A percentile compares a stretch with the other conserved stretches of the same genome.
These are phyloP conservation scores for Cheilosia variabilis DNA, from an alignment of 2,888 invertebrate genomes.

Conservation along the genomic window DNA sequence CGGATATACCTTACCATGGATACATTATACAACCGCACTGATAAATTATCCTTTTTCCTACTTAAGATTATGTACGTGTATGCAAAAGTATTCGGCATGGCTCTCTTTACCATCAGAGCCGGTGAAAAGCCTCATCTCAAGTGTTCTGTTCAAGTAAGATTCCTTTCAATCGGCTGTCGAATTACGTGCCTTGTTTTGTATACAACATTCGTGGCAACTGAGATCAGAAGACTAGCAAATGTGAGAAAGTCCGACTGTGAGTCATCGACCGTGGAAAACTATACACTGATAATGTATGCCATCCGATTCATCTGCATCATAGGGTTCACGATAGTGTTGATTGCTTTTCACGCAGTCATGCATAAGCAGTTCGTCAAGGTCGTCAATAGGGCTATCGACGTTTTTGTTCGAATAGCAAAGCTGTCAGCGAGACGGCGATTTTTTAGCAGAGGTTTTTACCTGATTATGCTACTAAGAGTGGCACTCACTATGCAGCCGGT, in stretches of 20 bases:
- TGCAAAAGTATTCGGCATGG: not conserved
- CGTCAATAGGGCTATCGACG: not conserved
- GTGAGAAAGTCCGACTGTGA: too few relatives aligned
- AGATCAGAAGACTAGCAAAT: not conserved
- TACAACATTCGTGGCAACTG: not conserved
- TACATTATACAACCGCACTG: not conserved
- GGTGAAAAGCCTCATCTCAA: not conserved
- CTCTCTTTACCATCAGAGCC: not conserved
- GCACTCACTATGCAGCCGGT: not conserved
- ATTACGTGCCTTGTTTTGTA: not conserved
- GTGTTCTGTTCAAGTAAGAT: too few relatives aligned
- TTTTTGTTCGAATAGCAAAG: not conserved
- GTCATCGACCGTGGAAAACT: not conserved
- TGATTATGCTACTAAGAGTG: slow-evolving; percentile 4
- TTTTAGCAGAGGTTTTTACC: not conserved
- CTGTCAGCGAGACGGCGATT: not conserved
- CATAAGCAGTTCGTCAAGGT: not conserved
- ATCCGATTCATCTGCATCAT: not conserved
- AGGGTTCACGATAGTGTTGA: not conserved
- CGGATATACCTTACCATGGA: not conserved
- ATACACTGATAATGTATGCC: not conserved
- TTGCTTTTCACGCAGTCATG: not conserved
- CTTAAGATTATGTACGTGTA: not conserved
- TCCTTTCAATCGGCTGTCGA: not conserved
- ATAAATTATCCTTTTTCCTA: not conserved